A percentile compares a stretch with the other conserved stretches of the same genome.
phyloP scores from a whole-genome alignment of 2,113 vertebrate species.

The Notothenia rossii region DNA sequence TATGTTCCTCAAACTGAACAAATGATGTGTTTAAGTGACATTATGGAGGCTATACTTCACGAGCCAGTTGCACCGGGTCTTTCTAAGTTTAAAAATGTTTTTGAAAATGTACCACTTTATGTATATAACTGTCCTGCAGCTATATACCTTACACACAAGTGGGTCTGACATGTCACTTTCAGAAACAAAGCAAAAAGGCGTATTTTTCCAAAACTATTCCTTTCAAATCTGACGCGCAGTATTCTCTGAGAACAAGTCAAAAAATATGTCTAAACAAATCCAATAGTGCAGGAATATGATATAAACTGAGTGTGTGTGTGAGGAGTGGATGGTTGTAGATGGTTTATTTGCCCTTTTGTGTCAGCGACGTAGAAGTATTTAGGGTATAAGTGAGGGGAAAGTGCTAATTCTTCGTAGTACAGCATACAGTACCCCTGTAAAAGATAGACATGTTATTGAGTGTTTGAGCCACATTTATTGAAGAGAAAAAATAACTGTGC shows the following conservation, averaged over 20 bases:
- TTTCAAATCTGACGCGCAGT: background rate
- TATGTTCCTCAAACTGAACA: background rate
- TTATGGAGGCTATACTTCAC: constrained; percentile 2
- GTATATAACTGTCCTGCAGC: no score
- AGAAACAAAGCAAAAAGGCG: background rate
- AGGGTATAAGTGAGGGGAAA: background rate
- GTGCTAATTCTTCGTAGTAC: background rate
- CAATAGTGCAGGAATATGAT: constrained; percentile 21
- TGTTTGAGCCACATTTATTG: constrained; percentile 36
- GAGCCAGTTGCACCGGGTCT: background rate
- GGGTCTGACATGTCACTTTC: background rate
- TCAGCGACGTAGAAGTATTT: constrained; percentile 1
- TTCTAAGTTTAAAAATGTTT: background rate
- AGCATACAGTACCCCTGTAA: background rate
- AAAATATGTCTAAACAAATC: constrained; percentile 21
- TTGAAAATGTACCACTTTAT: background rate
- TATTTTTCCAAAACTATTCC: background rate
- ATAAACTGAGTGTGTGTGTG: constrained; percentile 3
- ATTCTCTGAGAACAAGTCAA: background rate
- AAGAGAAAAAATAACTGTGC: background rate
- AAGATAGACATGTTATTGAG: constrained; percentile 19
- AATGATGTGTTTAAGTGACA: background rate
- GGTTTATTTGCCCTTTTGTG: constrained; percentile 6
- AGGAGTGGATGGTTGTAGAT: background rate
- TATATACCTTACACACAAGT: background rate